Evolutionary conservation across 2,113 vertebrate species (phyloP).

Genomic region (Litocranius walleri): DNA sequence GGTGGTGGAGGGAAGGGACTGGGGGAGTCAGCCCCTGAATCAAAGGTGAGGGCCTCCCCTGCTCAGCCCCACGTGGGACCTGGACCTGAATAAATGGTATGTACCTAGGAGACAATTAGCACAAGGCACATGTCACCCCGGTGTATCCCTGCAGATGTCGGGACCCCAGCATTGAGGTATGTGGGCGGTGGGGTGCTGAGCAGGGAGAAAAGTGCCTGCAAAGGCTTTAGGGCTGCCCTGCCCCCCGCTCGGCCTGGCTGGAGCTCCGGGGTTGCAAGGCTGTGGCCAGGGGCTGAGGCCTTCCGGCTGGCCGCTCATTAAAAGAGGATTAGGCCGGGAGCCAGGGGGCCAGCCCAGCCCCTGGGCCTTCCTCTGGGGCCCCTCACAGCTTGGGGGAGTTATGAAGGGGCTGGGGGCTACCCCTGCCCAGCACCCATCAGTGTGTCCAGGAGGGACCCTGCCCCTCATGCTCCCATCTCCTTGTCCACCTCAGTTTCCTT

Average conservation of each 20-base stretch:
- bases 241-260: slow-evolving; percentile 22
- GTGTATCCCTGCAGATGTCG: not conserved
- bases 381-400: slow-evolving; percentile 14
- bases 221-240: not conserved
- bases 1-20: not conserved
- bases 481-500: not conserved
- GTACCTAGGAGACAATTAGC: not conserved
- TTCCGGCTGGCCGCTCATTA: slow-evolving; percentile 75
- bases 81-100: not conserved
- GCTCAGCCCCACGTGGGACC: not conserved
- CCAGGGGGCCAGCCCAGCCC: slow-evolving; percentile 64
- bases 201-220: not conserved
- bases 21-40: not conserved
- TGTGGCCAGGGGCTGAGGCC: slow-evolving; percentile 64
- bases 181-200: not conserved
- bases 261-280: slow-evolving; percentile 35
- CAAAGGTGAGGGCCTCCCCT: not conserved
- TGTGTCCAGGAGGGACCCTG: not conserved
- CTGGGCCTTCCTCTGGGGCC: slow-evolving; percentile 52
- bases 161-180: not conserved
- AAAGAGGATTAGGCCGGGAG: slow-evolving; percentile 77
- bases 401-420: not conserved
- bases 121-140: not conserved
- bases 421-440: not conserved
- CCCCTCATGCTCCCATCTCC: not conserved